Evolutionary conservation across 2,113 vertebrate genomes (phyloP), one percentile per base, ranked within the genome.

Genomic region (Galemys pyrenaicus): DNA sequence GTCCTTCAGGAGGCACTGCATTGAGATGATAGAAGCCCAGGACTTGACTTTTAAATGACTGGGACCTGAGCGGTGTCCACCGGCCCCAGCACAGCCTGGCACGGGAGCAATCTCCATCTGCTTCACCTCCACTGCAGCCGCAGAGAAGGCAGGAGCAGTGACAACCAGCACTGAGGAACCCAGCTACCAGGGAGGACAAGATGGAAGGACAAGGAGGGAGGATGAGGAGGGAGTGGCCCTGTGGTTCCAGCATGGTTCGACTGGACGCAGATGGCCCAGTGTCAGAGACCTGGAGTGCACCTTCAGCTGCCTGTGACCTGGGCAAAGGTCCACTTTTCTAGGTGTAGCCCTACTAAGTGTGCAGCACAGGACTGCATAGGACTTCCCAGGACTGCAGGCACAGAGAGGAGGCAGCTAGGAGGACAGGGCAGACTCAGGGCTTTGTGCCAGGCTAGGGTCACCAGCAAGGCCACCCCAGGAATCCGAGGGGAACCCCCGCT

Each of bases 371-470:
- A n/a, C n/a, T n/a, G n/a, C n/a, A n/a, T n/a, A n/a, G n/a, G n/a
- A n/a, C n/a, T n/a, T n/a, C 39, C 22, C 9, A 0, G n/a, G 68
- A 15, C 67, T 49, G 24, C 54, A 26, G 79, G 3, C 44, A 26
- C 0, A 0, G 9, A 8, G 28, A 74, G 4, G 16, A 12, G 20
- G 65, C 5, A 4, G 32, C 32, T 51, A 12, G 3, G 62, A 16
- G 24, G 12, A 20, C 35, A 60, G 35, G 58, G 41, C 2, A 24
- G 13, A 46, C 62, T 32, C 16, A 1, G 46, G 44, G 19, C 39
- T 56, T 44, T 15, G 35, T 13, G 26, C 81, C 68, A 80, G 46
- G 6, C 19, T 30, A 35, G 2, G 5, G 39, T 11, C 83, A 30
- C 2, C 2, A 3, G 44, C 19, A 2, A 4, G 30, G 30, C 32